Percentiles rank a stretch among this genome's conserved stretches.
phyloP scores from a whole-genome alignment of 2,797 vertebrate genomes.

The Fratercula arctica region DNA sequence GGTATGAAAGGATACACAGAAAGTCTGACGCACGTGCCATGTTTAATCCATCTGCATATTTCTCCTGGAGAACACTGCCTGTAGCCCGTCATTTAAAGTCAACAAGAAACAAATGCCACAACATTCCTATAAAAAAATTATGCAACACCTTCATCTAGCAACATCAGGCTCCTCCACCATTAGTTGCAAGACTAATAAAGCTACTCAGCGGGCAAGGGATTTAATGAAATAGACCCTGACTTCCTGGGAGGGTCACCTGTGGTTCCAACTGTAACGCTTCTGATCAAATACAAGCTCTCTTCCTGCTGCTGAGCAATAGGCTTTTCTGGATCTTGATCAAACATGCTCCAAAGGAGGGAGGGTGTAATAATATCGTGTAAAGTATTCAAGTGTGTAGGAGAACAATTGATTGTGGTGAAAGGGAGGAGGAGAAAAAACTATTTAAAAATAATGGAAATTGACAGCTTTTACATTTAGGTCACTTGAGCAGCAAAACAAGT shows the following conservation, averaged over 20 bases:
- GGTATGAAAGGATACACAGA: neutral
- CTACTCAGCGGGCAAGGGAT: constrained; percentile 49
- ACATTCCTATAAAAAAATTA: constrained; percentile 23
- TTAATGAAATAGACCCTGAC: constrained; percentile 64
- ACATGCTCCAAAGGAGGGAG: neutral
- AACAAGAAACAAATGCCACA: constrained; percentile 23
- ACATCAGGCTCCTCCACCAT: constrained; percentile 36
- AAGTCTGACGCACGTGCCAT: neutral
- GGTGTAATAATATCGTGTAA: neutral
- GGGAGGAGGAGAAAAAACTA: neutral
- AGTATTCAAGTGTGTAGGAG: constrained; percentile 5
- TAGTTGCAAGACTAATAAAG: constrained; percentile 63
- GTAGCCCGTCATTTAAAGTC: constrained; percentile 12
- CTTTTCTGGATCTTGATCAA: constrained; percentile 41
- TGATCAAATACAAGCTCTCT: constrained; percentile 55
- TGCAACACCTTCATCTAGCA: constrained; percentile 19
- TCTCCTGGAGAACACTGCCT: neutral
- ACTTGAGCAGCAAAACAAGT: neutral
- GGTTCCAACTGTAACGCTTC: constrained; percentile 55
- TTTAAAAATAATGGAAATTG: neutral
- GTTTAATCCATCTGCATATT: neutral
- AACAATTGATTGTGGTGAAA: neutral
- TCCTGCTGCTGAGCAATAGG: constrained; percentile 37
- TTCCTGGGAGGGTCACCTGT: constrained; percentile 51
- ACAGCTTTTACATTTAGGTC: neutral